Evolutionary conservation across 2,797 vertebrate genomes (phyloP), one percentile per base, ranked within the genome.

Genomic region (Argentina silus): DNA sequence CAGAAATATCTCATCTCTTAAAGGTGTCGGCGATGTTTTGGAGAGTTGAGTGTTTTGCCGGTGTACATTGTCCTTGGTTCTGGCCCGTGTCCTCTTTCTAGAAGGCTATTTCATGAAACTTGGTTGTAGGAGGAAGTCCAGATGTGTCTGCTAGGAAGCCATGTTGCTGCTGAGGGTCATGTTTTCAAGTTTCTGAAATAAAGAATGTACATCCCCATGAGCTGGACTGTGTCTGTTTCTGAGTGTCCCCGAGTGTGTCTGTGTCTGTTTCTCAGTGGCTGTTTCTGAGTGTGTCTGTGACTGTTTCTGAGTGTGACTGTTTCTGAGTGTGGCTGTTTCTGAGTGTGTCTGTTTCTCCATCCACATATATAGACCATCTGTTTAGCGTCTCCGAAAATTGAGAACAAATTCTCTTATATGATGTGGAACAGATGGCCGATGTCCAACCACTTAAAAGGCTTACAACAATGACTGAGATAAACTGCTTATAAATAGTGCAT

Each of bases 141-240:
- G 67, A 78, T 77, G 51, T 60, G 70, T 78, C 71, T 83, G 85
- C 70, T 73, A 6, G 64, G 83, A 78, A 73, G 80, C 81, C 83
- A 82, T 80, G 75, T 80, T 86, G 82, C 87, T 88, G 90, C 87
- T 85, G 86, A 78, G 80, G 79, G 78, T 86, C 23, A 75, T 10
- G 19, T 85, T 88, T 81, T 85, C 55, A 76, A 79, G 74, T 85
- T 87, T 88, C 72, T 81, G 84, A 67, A 93, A 92, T 93, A 93
- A 94, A 93, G 88, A 92, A 88, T 86, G 85, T 90, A 88, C 83
- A 89, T 78, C 86, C 60, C 27, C 79, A 78, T 51, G 63, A 5
- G 0, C n/a, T 64, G 4, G 63, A 12, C 0, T 27, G 65, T 57
- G 3, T 19, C n/a, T 57, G 15, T 64, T 57, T 53, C 23, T n/a